Evolutionary conservation across 2,888 invertebrate genomes (phyloP), one percentile per base, ranked within the genome.

Genomic region (Megalurothrips usitatus): DNA sequence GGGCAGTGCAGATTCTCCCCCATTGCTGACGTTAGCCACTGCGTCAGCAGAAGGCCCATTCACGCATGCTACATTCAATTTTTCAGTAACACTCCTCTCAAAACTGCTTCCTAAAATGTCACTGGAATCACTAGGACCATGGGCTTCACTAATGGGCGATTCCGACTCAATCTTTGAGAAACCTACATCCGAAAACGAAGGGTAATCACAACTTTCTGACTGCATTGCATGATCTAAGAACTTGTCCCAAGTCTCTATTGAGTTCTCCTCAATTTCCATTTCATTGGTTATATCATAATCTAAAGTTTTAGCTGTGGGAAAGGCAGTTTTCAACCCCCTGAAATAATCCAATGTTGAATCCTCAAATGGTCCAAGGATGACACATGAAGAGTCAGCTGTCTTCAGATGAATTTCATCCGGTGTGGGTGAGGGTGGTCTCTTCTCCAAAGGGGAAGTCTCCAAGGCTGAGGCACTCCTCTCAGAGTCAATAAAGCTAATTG

Each of bases 331-430:
- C 0, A 88, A 84, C 0, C 88, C 89, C 84, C 89, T 90, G 84
- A 88, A 90, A 58, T 88, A 86, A 82, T 90, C 90, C 63, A 89
- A 85, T 0, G 89, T 87, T 84, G 89, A 90, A 84, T 90, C 90
- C 83, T 91, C 90, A 83, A 90, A 90, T 0, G 91, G 89, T 1
- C 91, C 91, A 68, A 91, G 84, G 17, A 91, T 90, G 9, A 91
- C 90, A n/a, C 89, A 89, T 82, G 89, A 89, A 84, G 89, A 26
- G 68, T 75, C 68, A 19, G 58, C 17, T 26, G 23, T 8, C 68
- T 75, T 75, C 26, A 75, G 11, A 12, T 75, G 23, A 8, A 75
- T 75, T 23, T 75, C 10, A 26, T 75, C 68, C 1, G 68, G 68
- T 23, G 68, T 75, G 11, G 68, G 68, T 8, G 68, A 75, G 9